Evolutionary conservation across 2,797 vertebrate genomes (phyloP).

Genomic region (Microchirus variegatus): DNA sequence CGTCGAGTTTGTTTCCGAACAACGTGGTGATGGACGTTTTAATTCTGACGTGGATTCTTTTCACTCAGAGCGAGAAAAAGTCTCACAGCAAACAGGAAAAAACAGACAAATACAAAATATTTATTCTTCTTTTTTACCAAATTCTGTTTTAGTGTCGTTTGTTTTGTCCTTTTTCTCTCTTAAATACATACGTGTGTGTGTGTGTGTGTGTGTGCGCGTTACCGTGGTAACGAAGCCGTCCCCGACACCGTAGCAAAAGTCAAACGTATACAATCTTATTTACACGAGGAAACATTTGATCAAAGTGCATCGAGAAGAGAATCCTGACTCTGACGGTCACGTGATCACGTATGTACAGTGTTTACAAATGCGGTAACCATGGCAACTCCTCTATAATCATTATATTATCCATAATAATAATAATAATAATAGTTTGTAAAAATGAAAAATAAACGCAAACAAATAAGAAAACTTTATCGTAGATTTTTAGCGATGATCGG

Average conservation of each 20-base stretch:
- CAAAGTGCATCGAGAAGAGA: conserved; percentile 94
- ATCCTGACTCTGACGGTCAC: conserved; percentile 86
- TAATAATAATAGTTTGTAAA: conserved; percentile 62
- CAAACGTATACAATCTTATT: conserved; percentile 91
- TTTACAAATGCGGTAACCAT: conserved; percentile 86
- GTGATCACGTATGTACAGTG: conserved; percentile 89
- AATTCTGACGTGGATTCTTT: conserved; percentile 75
- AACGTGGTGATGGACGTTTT: conserved; percentile 67
- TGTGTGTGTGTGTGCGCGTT: conserved; percentile 61
- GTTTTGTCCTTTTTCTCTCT: conserved; percentile 57
- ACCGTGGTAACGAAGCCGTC: conserved; percentile 88
- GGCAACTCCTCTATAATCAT: conserved; percentile 70
- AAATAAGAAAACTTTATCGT: conserved; percentile 47
- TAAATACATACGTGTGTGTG: conserved; percentile 82
- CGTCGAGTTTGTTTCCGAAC: conserved; percentile 23
- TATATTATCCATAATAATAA: conserved; percentile 39
- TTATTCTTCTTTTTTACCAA: conserved; percentile 88
- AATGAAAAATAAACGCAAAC: conserved; percentile 38
- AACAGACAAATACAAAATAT: conserved; percentile 97
- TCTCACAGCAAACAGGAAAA: conserved; percentile 78
- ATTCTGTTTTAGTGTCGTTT: conserved; percentile 62
- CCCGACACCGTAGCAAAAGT: conserved; percentile 91
- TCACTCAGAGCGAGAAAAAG: conserved; percentile 86
- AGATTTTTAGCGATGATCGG: conserved; percentile 44
- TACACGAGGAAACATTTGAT: conserved; percentile 90